These are phyloP conservation scores for Carpatolechia fugitivella DNA, from an alignment of 2,888 invertebrate genomes.

Conservation along the genomic window DNA sequence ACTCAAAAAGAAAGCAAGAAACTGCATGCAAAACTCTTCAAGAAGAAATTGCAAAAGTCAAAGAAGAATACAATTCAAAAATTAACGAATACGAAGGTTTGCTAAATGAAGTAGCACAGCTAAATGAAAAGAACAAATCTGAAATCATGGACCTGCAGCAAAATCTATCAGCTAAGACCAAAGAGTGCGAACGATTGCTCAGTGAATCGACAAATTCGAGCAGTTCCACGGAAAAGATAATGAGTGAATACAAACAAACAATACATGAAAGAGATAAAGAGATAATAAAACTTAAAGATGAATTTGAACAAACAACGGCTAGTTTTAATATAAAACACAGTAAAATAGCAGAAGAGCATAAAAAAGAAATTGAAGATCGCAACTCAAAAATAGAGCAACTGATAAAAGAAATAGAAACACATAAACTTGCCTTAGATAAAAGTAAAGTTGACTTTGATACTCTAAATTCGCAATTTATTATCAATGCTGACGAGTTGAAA, in stretches of 20 bases:
- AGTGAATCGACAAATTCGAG: slow-evolving; percentile 56
- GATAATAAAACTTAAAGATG: slow-evolving; percentile 71
- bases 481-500: slow-evolving; percentile 64
- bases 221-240: slow-evolving; percentile 61
- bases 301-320: slow-evolving; percentile 69
- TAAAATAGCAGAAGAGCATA: slow-evolving; percentile 73
- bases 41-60: slow-evolving; percentile 58
- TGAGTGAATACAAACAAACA: slow-evolving; percentile 69
- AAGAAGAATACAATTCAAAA: slow-evolving; percentile 61
- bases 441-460: slow-evolving; percentile 69
- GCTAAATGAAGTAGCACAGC: slow-evolving; percentile 62
- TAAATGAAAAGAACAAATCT: slow-evolving; percentile 62
- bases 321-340: slow-evolving; percentile 72
- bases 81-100: slow-evolving; percentile 70
- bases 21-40: slow-evolving; percentile 52
- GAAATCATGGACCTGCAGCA: slow-evolving; percentile 66
- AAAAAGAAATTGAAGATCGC: slow-evolving; percentile 72
- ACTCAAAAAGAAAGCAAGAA: slow-evolving; percentile 64
- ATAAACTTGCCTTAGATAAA: slow-evolving; percentile 66
- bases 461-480: slow-evolving; percentile 66
- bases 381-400: slow-evolving; percentile 73
- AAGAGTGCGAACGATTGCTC: slow-evolving; percentile 61
- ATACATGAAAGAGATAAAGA: slow-evolving; percentile 78
- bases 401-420: slow-evolving; percentile 68
- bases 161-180: slow-evolving; percentile 56